Percentiles rank a stretch among this genome's conserved stretches.
Conservation (phyloP, 2,888 invertebrate genomes). For the Embidobia sp. region DNA sequence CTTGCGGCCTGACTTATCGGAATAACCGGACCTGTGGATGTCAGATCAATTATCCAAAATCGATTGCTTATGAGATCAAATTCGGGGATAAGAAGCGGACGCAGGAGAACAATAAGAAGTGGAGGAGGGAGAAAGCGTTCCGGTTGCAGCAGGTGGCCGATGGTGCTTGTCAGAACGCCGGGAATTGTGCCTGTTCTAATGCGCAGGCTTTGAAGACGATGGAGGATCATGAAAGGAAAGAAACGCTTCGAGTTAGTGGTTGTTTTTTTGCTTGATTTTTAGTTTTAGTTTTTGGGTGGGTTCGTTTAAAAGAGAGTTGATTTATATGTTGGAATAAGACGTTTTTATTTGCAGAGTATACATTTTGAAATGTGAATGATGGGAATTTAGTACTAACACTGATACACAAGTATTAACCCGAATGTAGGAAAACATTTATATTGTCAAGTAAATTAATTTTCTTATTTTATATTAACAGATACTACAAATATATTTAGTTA, state of each 20-base stretch:
- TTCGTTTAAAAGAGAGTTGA: constrained; percentile 68
- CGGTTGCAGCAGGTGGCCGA: neutral
- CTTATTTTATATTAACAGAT: too few relatives aligned
- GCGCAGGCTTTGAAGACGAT: constrained; percentile 45
- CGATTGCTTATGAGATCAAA: constrained; percentile 82
- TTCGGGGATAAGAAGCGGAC: constrained; percentile 71
- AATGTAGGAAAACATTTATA: too few relatives aligned
- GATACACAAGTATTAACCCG: too few relatives aligned
- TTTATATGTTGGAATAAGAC: too few relatives aligned
- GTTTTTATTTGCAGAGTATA: too few relatives aligned
- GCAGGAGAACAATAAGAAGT: constrained; percentile 51
- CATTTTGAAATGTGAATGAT: too few relatives aligned
- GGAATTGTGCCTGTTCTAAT: constrained; percentile 67
- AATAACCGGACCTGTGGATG: constrained; percentile 73
- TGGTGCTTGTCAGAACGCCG: constrained; percentile 32
- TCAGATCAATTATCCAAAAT: constrained; percentile 75
- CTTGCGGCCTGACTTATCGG: constrained; percentile 74
- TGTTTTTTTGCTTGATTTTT: neutral
- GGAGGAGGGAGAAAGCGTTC: constrained; percentile 5
- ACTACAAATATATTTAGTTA: too few relatives aligned
- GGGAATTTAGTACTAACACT: too few relatives aligned
- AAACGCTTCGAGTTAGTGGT: constrained; percentile 65
- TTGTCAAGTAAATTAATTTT: too few relatives aligned
- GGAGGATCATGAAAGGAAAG: constrained; percentile 52
- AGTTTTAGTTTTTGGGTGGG: neutral